These are phyloP conservation scores for Discoglossus pictus DNA, from an alignment of 2,797 vertebrate genomes.

Conservation along the genomic window DNA sequence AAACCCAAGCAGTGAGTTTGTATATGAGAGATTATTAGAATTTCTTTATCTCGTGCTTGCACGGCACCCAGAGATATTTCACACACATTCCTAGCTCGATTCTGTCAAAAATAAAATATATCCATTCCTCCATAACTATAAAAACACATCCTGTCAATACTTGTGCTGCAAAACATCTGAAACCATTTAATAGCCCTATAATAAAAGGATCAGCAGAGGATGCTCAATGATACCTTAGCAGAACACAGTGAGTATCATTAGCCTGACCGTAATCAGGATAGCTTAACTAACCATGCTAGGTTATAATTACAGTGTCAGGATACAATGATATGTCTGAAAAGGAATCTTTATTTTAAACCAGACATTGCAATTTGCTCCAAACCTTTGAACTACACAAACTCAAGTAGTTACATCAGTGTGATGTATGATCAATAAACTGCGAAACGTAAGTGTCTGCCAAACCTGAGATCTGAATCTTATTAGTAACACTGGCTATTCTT, in stretches of 20 bases:
- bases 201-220: no score
- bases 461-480: constrained; percentile 22
- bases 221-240: no score
- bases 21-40: no score
- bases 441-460: constrained; percentile 24
- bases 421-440: constrained; percentile 27
- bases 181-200: no score
- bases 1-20: no score
- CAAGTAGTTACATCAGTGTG: constrained; percentile 21
- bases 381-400: constrained; percentile 27
- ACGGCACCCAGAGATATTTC: no score
- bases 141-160: no score
- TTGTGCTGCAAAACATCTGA: no score
- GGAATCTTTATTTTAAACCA: constrained; percentile 22
- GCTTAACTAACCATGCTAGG: background rate
- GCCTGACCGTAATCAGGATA: constrained; percentile 23
- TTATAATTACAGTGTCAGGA: constrained; percentile 25
- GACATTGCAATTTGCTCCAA: constrained; percentile 28
- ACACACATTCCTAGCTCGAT: no score
- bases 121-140: no score
- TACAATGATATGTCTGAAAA: constrained; percentile 22
- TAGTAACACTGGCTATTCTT: constrained; percentile 9
- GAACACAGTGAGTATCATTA: constrained; percentile 7
- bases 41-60: no score
- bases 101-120: no score